Conservation (phyloP, 1,140 invertebrate genomes). For the Elysia chlorotica region DNA sequence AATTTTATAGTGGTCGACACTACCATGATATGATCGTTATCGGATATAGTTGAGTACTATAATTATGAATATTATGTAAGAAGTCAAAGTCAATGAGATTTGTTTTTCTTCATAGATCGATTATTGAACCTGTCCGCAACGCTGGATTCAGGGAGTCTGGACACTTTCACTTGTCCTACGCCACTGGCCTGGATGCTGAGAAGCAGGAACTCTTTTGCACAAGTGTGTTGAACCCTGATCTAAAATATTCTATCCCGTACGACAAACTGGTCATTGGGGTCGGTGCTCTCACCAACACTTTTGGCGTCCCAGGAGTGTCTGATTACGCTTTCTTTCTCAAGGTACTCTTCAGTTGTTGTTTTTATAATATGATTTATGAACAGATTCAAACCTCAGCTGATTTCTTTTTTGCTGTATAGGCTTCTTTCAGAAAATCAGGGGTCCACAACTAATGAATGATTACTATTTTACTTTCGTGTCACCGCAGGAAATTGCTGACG, state of each 20-base stretch:
- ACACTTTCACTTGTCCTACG: conserved; percentile 59
- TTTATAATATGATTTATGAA: too few relatives aligned
- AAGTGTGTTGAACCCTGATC: conserved; percentile 44
- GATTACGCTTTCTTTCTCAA: conserved; percentile 63
- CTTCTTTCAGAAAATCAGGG: too few relatives aligned
- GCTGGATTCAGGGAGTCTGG: conserved; percentile 53
- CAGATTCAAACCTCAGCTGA: too few relatives aligned
- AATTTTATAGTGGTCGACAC: too few relatives aligned
- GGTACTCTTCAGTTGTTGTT: conserved; percentile 37
- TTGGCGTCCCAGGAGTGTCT: conserved; percentile 59
- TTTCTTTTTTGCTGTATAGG: too few relatives aligned
- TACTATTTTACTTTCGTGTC: too few relatives aligned
- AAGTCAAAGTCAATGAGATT: too few relatives aligned
- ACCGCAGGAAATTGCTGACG: conserved; percentile 60
- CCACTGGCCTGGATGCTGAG: conserved; percentile 46
- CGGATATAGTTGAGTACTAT: too few relatives aligned
- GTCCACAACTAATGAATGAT: too few relatives aligned
- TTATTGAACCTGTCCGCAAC: conserved; percentile 62
- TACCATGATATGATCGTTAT: too few relatives aligned
- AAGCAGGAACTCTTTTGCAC: conserved; percentile 44
- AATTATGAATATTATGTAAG: too few relatives aligned
- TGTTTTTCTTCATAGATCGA: too few relatives aligned
- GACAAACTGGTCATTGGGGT: conserved; percentile 63
- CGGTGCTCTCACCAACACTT: conserved; percentile 61
- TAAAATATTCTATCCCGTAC: conserved; percentile 47